Evolutionary conservation across 2,113 vertebrate genomes (phyloP).

Genomic region (Nyctibius bracteatus): DNA sequence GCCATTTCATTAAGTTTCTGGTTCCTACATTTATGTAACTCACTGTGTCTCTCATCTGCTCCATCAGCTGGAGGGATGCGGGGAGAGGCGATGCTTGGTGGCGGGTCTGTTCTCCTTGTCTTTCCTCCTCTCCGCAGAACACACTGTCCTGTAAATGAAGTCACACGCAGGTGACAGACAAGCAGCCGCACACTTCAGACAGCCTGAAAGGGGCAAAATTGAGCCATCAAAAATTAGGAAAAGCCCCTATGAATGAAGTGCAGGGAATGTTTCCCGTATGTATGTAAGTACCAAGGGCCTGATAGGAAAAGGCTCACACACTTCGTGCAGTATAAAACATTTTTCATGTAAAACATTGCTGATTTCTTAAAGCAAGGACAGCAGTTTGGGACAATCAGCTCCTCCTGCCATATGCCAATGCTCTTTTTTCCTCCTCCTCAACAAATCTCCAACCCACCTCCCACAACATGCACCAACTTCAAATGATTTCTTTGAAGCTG

Average conservation of each 20-base stretch:
- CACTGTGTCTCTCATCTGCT: constrained; percentile 31
- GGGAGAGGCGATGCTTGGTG: not conserved
- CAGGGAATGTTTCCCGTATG: not conserved
- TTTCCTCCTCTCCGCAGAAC: not conserved
- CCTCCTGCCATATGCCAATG: rapidly evolving
- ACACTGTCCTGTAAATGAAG: not conserved
- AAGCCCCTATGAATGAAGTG: not conserved
- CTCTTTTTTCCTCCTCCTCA: not conserved
- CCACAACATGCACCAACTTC: rapidly evolving
- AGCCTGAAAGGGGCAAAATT: constrained; percentile 22
- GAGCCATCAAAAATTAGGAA: constrained; percentile 5
- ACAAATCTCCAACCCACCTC: not conserved
- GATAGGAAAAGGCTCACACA: not conserved
- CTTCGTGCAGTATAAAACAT: not conserved
- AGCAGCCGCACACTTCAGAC: not conserved
- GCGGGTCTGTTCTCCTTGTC: not conserved
- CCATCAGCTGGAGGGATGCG: not conserved
- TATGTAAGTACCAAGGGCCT: rapidly evolving
- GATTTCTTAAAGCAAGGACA: not conserved
- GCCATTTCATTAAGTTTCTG: constrained; percentile 77
- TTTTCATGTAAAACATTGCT: not conserved
- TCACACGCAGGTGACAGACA: not conserved
- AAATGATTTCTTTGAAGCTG: not conserved
- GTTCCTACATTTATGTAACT: constrained; percentile 32
- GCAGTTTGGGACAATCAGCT: not conserved